A percentile compares a stretch with the other conserved stretches of the same genome.
Evolutionary conservation across 1,140 invertebrate species (phyloP).

Genomic region (Capitella teleta): DNA sequence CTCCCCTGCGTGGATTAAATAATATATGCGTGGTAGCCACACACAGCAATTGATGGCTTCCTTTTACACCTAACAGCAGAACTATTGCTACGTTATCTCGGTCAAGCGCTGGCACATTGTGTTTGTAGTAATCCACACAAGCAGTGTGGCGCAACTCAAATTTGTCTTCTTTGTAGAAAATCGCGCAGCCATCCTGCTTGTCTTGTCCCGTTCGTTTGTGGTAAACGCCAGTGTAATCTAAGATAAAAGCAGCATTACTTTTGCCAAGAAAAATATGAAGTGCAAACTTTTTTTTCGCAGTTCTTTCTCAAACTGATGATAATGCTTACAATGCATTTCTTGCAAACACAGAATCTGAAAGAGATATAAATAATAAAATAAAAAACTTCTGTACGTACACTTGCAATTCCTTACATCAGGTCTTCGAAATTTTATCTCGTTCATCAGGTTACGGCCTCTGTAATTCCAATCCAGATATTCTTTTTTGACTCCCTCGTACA

Average conservation of each 20-base stretch:
- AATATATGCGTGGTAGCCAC: slow-evolving; percentile 88
- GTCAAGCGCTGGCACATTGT: slow-evolving; percentile 51
- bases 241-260: slow-evolving; percentile 13
- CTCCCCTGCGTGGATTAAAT: slow-evolving; percentile 76
- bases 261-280: not conserved
- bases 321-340: slow-evolving; percentile 72
- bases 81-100: slow-evolving; percentile 79
- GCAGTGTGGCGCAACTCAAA: slow-evolving; percentile 50
- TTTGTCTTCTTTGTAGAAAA: slow-evolving; percentile 57
- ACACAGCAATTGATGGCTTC: not conserved
- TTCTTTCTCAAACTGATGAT: slow-evolving; percentile 47
- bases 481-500: slow-evolving; percentile 57
- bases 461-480: slow-evolving; percentile 57
- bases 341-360: slow-evolving; percentile 67
- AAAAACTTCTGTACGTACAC: not conserved
- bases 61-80: slow-evolving; percentile 50
- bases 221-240: slow-evolving; percentile 55
- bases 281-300: slow-evolving; percentile 33
- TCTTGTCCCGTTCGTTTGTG: slow-evolving; percentile 58
- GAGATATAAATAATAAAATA: not conserved
- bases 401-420: slow-evolving; percentile 57
- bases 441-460: slow-evolving; percentile 54
- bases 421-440: slow-evolving; percentile 57
- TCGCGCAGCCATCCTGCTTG: slow-evolving; percentile 70
- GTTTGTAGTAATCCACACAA: slow-evolving; percentile 52